phyloP scores from a whole-genome alignment of 2,797 vertebrate genomes.

The Melanogrammus aeglefinus region DNA sequence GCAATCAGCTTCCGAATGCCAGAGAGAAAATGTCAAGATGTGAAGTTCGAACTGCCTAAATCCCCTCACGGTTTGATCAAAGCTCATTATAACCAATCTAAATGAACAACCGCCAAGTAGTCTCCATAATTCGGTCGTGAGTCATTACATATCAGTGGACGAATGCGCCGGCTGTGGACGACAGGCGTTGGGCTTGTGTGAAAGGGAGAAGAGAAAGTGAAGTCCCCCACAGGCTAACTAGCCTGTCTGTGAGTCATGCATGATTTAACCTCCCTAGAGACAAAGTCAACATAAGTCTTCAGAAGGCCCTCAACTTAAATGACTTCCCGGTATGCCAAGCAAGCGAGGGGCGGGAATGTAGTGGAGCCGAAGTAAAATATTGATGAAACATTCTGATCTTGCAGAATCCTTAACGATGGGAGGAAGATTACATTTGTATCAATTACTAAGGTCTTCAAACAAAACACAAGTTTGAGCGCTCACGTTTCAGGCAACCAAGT shows the following conservation, averaged over 20 bases:
- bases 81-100: conserved; percentile 39
- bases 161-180: conserved; percentile 3
- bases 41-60: conserved; percentile 37
- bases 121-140: conserved; percentile 3
- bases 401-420: not conserved
- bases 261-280: conserved; percentile 16
- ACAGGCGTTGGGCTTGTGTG: not conserved
- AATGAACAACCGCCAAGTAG: conserved; percentile 12
- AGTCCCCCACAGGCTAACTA: not conserved
- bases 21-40: conserved; percentile 57
- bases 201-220: not conserved
- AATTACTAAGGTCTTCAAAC: not conserved
- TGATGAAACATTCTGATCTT: conserved; percentile 6
- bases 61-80: conserved; percentile 24
- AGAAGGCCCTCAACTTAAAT: not conserved
- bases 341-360: not conserved
- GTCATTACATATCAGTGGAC: not conserved
- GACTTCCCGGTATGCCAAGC: not conserved
- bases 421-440: not conserved
- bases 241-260: conserved; percentile 6
- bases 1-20: conserved; percentile 55
- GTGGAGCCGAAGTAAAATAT: not conserved
- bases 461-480: not conserved
- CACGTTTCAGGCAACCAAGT: not conserved
- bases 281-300: conserved; percentile 8